Percentiles rank a stretch among this genome's conserved stretches.
phyloP scores from a whole-genome alignment of 35 echinoderm and acorn worm species.

The Hemicentrotus pulcherrimus region DNA sequence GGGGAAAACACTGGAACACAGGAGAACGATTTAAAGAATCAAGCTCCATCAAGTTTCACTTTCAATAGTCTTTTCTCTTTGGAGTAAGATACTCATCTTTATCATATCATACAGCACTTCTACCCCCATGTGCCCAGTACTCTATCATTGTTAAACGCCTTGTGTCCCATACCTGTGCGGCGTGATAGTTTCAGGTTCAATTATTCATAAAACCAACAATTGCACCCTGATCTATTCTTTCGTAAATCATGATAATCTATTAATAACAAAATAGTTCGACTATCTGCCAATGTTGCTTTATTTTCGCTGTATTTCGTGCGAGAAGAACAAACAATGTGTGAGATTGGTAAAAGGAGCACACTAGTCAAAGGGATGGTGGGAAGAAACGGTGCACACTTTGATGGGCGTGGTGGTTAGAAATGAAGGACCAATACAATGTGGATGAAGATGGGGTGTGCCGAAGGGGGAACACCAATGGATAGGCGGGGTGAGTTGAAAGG shows the following conservation, averaged over 20 bases:
- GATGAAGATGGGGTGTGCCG: too few relatives aligned
- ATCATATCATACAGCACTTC: neutral
- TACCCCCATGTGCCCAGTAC: neutral
- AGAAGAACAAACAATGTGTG: too few relatives aligned
- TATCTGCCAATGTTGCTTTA: too few relatives aligned
- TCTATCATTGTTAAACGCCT: neutral
- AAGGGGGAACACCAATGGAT: too few relatives aligned
- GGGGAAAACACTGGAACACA: neutral
- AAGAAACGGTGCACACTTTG: too few relatives aligned
- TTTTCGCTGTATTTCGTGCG: too few relatives aligned
- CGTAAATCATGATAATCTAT: neutral
- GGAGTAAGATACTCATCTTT: neutral
- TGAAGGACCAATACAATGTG: too few relatives aligned
- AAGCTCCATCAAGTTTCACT: constrained; percentile 1
- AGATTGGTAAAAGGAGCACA: too few relatives aligned
- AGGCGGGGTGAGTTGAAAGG: too few relatives aligned
- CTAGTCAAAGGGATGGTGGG: too few relatives aligned
- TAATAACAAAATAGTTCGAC: too few relatives aligned
- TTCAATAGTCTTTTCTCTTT: constrained; percentile 9
- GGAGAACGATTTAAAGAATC: neutral
- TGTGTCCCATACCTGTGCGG: neutral
- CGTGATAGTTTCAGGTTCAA: neutral
- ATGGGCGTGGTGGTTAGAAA: too few relatives aligned
- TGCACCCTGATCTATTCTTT: neutral
- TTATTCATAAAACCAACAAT: neutral